These are phyloP conservation scores for Bombus fervidus DNA, from an alignment of 1,140 invertebrate species.

Conservation along the genomic window DNA sequence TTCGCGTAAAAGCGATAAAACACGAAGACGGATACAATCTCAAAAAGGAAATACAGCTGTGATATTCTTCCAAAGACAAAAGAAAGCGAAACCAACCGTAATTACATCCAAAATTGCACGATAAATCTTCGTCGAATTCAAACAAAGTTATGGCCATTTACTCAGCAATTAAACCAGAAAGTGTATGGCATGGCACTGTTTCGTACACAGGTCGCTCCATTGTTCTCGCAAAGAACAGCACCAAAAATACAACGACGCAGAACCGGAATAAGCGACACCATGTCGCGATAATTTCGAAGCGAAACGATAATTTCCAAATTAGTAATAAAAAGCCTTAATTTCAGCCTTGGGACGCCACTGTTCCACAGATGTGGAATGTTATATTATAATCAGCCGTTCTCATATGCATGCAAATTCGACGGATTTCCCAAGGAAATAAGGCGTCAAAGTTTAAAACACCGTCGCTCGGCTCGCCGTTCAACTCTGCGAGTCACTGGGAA, in stretches of 20 bases:
- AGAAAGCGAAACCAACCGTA: neutral
- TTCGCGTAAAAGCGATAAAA: neutral
- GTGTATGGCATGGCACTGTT: too few species aligned
- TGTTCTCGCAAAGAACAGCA: neutral
- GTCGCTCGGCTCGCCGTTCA: neutral
- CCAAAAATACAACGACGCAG: neutral
- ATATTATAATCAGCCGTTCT: neutral
- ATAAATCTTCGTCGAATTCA: neutral
- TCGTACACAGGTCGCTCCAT: neutral
- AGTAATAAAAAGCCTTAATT: neutral
- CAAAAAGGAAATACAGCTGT: neutral
- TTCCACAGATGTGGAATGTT: neutral
- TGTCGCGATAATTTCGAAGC: neutral
- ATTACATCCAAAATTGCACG: neutral
- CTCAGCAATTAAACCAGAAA: neutral
- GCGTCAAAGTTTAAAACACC: slow-evolving; percentile 12
- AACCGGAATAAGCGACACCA: neutral
- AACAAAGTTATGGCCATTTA: neutral
- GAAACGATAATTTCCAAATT: neutral
- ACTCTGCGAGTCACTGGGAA: neutral
- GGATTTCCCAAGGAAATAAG: neutral
- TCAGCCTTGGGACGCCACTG: neutral
- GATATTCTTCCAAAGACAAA: neutral
- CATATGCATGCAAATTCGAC: slow-evolving; percentile 16
- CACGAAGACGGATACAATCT: neutral